A percentile compares a stretch with the other conserved stretches of the same genome.
Evolutionary conservation across 2,797 vertebrate genomes (phyloP).

Genomic region (Gallinago nigripennis): DNA sequence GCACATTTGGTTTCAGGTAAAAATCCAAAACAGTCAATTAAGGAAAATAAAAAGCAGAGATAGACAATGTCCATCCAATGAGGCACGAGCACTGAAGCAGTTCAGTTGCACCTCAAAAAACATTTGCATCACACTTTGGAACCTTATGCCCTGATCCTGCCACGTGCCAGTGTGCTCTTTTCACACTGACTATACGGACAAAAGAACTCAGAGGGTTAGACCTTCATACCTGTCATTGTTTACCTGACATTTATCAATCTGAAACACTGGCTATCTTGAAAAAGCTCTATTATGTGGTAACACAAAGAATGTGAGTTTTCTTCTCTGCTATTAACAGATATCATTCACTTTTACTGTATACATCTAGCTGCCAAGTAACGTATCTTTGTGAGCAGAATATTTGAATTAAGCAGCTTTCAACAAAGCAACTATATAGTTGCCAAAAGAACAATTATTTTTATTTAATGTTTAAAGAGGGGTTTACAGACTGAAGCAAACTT

Average conservation of each 20-base stretch:
- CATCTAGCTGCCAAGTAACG: slow-evolving; percentile 14
- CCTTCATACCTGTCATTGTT: neutral
- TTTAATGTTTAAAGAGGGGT: slow-evolving; percentile 30
- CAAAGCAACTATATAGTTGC: slow-evolving; percentile 33
- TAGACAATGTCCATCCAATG: neutral
- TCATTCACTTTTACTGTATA: slow-evolving; percentile 23
- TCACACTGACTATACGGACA: neutral
- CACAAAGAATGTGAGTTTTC: neutral
- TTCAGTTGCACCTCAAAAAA: neutral
- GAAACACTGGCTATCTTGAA: slow-evolving; percentile 8
- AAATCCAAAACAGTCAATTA: neutral
- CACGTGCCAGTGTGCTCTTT: neutral
- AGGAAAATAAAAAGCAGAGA: neutral
- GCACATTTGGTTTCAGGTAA: neutral
- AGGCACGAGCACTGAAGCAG: neutral
- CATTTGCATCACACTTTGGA: neutral
- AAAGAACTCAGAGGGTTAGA: neutral
- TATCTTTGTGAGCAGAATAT: slow-evolving; percentile 31
- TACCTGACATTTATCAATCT: slow-evolving; percentile 1
- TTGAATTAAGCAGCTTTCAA: slow-evolving; percentile 38
- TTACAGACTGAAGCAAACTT: slow-evolving; percentile 24
- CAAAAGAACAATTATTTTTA: slow-evolving; percentile 49
- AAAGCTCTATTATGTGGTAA: neutral
- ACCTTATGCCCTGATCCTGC: neutral
- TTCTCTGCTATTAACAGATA: slow-evolving; percentile 36